Percentiles rank a stretch among this genome's conserved stretches.
These are phyloP conservation scores for Hirtodrosophila alboralis DNA, from an alignment of 2,888 invertebrate genomes.

Conservation along the genomic window DNA sequence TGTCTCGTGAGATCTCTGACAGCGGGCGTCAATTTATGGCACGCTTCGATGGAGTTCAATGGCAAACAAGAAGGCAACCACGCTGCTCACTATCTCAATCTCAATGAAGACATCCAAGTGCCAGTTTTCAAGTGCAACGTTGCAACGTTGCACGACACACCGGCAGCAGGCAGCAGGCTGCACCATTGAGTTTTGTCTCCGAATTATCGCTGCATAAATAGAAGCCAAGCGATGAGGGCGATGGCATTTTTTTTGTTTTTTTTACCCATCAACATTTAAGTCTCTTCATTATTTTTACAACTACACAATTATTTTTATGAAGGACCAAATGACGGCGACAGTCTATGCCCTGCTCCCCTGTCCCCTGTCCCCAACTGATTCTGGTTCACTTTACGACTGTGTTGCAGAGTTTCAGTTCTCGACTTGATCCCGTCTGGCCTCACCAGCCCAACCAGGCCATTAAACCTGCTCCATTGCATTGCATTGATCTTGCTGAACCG, in stretches of 20 bases:
- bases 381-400: constrained; percentile 21
- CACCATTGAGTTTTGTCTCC: constrained; percentile 44
- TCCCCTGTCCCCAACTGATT: neutral
- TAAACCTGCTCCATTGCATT: constrained; percentile 26
- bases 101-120: constrained; percentile 64
- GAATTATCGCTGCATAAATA: constrained; percentile 73
- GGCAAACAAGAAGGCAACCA: constrained; percentile 43
- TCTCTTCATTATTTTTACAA: constrained; percentile 51
- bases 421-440: constrained; percentile 23
- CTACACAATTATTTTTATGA: constrained; percentile 30
- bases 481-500: constrained; percentile 46
- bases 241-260: constrained; percentile 12
- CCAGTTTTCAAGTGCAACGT: constrained; percentile 19
- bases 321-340: constrained; percentile 32
- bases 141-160: no score
- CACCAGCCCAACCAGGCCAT: constrained; percentile 23
- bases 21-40: constrained; percentile 77
- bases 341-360: constrained; percentile 1
- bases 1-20: constrained; percentile 46
- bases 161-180: constrained; percentile 11
- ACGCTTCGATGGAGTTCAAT: constrained; percentile 77
- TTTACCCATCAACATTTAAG: constrained; percentile 14
- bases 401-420: constrained; percentile 1
- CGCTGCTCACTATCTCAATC: constrained; percentile 23
- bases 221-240: constrained; percentile 38